phyloP scores from a whole-genome alignment of 2,113 vertebrate genomes.

The Anhinga rufa region DNA sequence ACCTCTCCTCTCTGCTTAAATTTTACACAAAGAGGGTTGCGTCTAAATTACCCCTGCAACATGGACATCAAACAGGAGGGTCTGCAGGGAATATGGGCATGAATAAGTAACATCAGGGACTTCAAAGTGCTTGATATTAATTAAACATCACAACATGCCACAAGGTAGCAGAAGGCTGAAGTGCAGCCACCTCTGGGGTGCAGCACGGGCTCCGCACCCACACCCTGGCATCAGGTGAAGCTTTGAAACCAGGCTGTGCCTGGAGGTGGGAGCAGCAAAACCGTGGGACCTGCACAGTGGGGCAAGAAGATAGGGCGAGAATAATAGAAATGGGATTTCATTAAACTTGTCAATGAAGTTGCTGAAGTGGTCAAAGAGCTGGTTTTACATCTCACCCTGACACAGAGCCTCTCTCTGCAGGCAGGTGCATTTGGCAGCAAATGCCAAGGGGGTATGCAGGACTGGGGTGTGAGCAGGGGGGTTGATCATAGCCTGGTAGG shows the following conservation, averaged over 20 bases:
- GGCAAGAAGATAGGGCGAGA: not conserved
- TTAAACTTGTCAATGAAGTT: not conserved
- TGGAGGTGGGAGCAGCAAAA: not conserved
- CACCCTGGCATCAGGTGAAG: accelerated
- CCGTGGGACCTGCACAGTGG: not conserved
- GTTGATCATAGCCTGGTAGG: not conserved
- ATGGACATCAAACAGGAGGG: conserved; percentile 34
- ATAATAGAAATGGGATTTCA: not conserved
- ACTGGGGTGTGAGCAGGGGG: not conserved
- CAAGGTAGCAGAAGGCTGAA: not conserved
- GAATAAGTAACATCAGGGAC: conserved; percentile 43
- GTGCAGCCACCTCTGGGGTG: not conserved
- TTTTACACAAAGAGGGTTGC: not conserved
- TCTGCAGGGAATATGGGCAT: not conserved
- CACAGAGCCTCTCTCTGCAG: not conserved
- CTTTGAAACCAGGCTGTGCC: not conserved
- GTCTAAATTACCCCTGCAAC: not conserved
- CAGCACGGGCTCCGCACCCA: not conserved
- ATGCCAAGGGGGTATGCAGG: not conserved
- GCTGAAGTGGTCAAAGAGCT: not conserved
- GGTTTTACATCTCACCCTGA: accelerated
- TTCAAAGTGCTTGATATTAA: conserved; percentile 50
- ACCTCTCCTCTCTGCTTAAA: not conserved
- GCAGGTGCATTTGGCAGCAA: not conserved
- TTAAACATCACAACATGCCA: conserved; percentile 43